Evolutionary conservation across 2,113 vertebrate genomes (phyloP).

Genomic region (Haemorhous mexicanus): DNA sequence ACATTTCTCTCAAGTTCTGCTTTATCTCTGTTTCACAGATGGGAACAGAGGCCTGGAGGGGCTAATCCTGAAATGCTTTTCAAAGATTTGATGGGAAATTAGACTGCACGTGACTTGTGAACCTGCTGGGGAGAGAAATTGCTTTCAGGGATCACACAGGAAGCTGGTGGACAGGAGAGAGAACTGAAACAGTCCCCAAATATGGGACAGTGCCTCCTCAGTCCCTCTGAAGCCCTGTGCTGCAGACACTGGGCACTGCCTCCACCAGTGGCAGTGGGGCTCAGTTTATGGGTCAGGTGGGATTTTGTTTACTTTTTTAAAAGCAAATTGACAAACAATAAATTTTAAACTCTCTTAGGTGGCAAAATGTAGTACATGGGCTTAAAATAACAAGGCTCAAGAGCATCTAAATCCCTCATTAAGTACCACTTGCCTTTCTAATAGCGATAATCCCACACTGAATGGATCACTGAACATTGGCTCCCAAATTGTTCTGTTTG

Average conservation of each 20-base stretch:
- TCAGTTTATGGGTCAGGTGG: neutral
- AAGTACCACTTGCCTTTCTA: neutral
- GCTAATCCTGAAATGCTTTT: neutral
- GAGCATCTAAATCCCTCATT: neutral
- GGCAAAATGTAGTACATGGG: neutral
- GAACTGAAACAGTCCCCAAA: neutral
- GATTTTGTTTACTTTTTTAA: neutral
- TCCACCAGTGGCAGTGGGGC: neutral
- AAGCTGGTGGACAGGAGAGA: neutral
- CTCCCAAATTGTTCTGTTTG: neutral
- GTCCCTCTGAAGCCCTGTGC: rapidly evolving
- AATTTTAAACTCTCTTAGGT: neutral
- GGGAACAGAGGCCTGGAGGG: neutral
- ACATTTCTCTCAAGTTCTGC: neutral
- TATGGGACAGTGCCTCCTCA: neutral
- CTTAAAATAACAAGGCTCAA: neutral
- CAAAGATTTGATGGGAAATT: neutral
- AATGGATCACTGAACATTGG: neutral
- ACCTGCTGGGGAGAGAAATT: neutral
- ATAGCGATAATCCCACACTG: neutral
- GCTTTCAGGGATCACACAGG: neutral
- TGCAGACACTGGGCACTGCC: neutral
- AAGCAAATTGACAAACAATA: neutral
- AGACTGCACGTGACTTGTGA: neutral
- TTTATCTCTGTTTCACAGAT: neutral